Percentiles rank a stretch among this genome's conserved stretches.
Evolutionary conservation across 2,113 vertebrate species (phyloP).

Genomic region (Motacilla tschutschensis): DNA sequence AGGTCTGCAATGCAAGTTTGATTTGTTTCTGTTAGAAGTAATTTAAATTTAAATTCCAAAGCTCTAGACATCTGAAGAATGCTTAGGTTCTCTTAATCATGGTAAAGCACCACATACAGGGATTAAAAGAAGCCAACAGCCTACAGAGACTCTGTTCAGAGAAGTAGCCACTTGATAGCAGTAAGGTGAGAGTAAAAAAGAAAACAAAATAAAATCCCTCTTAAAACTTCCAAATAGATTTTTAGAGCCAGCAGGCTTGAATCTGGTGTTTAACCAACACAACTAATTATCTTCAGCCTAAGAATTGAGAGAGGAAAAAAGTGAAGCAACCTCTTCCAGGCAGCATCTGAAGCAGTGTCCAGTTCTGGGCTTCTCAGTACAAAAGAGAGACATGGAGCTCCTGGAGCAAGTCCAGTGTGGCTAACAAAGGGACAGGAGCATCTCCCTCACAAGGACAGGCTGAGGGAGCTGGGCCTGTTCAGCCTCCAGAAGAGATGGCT

Average conservation of each 20-base stretch:
- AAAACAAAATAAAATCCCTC: neutral
- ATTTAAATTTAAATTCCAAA: constrained; percentile 65
- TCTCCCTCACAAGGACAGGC: neutral
- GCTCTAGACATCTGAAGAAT: constrained; percentile 55
- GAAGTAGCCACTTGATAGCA: neutral
- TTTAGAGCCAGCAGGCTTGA: neutral
- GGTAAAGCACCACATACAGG: neutral
- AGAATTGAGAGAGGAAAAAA: neutral
- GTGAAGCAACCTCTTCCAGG: neutral
- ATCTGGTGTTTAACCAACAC: neutral
- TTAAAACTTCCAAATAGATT: neutral
- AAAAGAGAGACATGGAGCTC: neutral
- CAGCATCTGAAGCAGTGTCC: neutral
- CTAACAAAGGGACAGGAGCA: neutral
- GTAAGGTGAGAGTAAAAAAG: neutral
- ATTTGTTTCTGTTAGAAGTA: constrained; percentile 70
- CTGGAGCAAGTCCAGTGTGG: no score
- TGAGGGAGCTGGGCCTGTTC: neutral
- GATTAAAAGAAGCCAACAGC: constrained; percentile 44
- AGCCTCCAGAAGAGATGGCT: neutral
- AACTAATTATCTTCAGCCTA: neutral
- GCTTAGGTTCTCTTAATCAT: constrained; percentile 50
- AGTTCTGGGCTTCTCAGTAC: neutral
- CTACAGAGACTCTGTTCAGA: neutral
- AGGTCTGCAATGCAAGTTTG: constrained; percentile 51